phyloP scores from a whole-genome alignment of 2,888 invertebrate genomes.

The Cantharis rufa region DNA sequence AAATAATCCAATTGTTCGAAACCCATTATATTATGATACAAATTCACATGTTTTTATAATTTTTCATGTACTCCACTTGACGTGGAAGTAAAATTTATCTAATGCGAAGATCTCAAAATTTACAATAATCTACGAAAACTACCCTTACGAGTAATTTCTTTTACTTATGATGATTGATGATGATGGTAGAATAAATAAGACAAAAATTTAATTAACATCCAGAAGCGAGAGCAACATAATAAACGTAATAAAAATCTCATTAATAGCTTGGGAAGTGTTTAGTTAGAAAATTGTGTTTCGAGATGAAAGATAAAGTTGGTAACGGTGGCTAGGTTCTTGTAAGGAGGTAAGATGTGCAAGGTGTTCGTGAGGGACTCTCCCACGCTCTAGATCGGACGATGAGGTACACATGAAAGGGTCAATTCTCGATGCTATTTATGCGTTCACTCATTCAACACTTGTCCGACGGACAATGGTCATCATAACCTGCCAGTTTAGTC shows the following conservation, averaged over 20 bases:
- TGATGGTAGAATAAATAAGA: background rate
- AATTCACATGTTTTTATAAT: background rate
- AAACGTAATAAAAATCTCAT: slow-evolving; percentile 12
- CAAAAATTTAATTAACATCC: background rate
- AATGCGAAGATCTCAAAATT: background rate
- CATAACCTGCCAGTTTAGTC: slow-evolving; percentile 32
- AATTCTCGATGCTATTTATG: slow-evolving; percentile 33
- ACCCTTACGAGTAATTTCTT: background rate
- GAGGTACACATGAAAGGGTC: slow-evolving; percentile 38
- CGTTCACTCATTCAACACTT: slow-evolving; percentile 33
- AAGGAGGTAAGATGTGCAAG: slow-evolving; percentile 45
- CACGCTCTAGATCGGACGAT: slow-evolving; percentile 58
- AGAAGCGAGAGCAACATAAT: background rate
- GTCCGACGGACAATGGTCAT: slow-evolving; percentile 41
- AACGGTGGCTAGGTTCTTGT: slow-evolving; percentile 36
- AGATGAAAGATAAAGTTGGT: slow-evolving; percentile 22
- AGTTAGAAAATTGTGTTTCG: slow-evolving; percentile 17
- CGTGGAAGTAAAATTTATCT: background rate
- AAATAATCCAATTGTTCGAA: slow-evolving; percentile 23
- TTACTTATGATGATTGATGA: background rate
- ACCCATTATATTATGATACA: background rate
- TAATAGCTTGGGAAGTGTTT: slow-evolving; percentile 22
- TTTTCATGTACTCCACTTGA: background rate
- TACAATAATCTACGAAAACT: background rate
- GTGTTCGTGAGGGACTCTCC: slow-evolving; percentile 56